Evolutionary conservation across 2,113 vertebrate species (phyloP).

Genomic region (Nycticebus coucang): DNA sequence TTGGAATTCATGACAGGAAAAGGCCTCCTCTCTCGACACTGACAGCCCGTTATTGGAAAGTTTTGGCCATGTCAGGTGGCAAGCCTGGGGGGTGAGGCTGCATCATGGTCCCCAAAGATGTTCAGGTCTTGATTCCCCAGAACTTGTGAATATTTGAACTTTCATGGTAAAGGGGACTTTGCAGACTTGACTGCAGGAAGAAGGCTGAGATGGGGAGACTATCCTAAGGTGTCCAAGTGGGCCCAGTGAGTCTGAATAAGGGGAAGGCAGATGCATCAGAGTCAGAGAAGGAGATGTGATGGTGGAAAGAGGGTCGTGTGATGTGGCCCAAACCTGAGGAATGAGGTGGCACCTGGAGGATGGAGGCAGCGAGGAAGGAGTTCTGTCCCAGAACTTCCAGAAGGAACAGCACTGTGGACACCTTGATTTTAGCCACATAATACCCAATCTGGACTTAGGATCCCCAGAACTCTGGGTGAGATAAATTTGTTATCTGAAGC

Average conservation of each 20-base stretch:
- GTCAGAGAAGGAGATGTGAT: background rate
- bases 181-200: background rate
- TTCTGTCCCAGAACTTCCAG: background rate
- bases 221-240: background rate
- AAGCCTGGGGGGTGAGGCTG: background rate
- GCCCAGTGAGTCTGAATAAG: background rate
- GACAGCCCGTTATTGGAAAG: background rate
- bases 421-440: background rate
- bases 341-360: fast-evolving
- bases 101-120: background rate
- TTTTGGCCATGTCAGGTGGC: background rate
- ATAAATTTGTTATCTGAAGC: background rate
- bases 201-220: fast-evolving
- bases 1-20: fast-evolving
- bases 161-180: background rate
- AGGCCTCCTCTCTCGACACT: background rate
- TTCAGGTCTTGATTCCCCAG: background rate
- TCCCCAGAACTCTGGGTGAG: background rate
- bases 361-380: background rate
- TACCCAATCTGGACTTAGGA: background rate
- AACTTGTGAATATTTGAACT: background rate
- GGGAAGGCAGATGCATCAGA: background rate
- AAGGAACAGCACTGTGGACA: background rate
- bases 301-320: background rate
- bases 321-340: background rate